Conservation (phyloP, 2,113 vertebrate genomes). For the Charadrius vociferus region DNA sequence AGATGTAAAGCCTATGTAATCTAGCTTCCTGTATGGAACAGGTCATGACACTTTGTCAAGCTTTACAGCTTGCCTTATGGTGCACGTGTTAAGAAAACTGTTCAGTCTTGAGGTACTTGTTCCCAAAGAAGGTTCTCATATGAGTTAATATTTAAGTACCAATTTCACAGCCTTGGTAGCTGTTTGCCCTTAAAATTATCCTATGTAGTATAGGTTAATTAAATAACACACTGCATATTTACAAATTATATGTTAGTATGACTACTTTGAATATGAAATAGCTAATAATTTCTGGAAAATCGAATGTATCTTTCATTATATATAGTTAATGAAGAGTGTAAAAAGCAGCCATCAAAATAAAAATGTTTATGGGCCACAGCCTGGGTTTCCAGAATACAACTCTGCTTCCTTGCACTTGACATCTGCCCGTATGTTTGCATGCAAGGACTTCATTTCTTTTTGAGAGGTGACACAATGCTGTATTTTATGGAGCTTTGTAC, state of each 20-base stretch:
- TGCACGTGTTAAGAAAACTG: background rate
- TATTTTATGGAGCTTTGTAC: background rate
- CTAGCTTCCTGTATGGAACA: background rate
- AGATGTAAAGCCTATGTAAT: background rate
- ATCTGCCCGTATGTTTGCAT: background rate
- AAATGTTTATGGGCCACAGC: background rate
- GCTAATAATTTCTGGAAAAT: background rate
- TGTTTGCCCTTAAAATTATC: background rate
- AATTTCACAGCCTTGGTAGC: background rate
- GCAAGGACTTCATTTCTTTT: background rate
- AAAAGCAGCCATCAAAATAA: background rate
- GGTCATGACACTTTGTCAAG: background rate
- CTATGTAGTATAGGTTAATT: background rate
- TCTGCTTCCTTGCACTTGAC: background rate
- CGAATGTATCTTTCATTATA: background rate
- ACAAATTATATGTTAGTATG: background rate
- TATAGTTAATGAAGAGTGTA: background rate
- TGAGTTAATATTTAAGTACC: background rate
- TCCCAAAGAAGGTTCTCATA: background rate
- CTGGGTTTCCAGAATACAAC: background rate
- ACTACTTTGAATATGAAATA: background rate
- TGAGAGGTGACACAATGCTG: background rate
- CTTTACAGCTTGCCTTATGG: background rate
- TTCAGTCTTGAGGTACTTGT: background rate
- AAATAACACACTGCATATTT: background rate